Evolutionary conservation across 2,113 vertebrate genomes (phyloP), one percentile per base, ranked within the genome.

Genomic region (Ranitomeya imitator): DNA sequence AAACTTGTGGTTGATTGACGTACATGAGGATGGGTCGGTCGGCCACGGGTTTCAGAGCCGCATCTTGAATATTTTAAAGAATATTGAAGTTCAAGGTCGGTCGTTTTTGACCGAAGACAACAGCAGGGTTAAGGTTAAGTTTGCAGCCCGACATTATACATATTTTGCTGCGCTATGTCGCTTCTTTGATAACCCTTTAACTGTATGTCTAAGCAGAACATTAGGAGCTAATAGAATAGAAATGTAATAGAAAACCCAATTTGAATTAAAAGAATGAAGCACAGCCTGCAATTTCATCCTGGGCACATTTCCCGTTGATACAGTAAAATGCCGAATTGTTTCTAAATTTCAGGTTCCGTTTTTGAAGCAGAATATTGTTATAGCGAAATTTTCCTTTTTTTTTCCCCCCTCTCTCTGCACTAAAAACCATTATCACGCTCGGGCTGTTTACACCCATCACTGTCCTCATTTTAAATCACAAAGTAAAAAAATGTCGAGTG

Each of bases 351-450:
- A 59, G 12, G 15, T 83, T 83, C 31, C 5, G 14, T 52, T 60
- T 83, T 15, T 67, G 19, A 51, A 65, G 19, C 31, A 52, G 80
- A 60, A 67, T 52, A 63, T 63, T 45, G 79, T 63, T 65, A 52
- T 45, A 5, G 10, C 6, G 16, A 51, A 80, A 60, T 4, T 55
- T 1, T 16, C 13, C 51, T 3, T 67, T 26, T 79, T 23, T 37
- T 71, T 67, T 10, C 7, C 61, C 54, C n/a, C n/a, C n/a, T n/a
- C n/a, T 23, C 11, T 0, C 11, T 59, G 11, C 54, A 31, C 54
- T 26, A 18, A 60, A 59, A 80, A 31, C 78, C 59, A 80, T 80
- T 80, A 80, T 31, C 78, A 8, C 55, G 54, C 78, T 80, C 31
- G n/a, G 55, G 23, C 23, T 51, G 19, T 52, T 67, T n/a, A 65